A percentile compares a stretch with the other conserved stretches of the same genome.
These are phyloP conservation scores for Sebastes steindachneri DNA, from an alignment of 2,797 vertebrate species.

Conservation along the genomic window DNA sequence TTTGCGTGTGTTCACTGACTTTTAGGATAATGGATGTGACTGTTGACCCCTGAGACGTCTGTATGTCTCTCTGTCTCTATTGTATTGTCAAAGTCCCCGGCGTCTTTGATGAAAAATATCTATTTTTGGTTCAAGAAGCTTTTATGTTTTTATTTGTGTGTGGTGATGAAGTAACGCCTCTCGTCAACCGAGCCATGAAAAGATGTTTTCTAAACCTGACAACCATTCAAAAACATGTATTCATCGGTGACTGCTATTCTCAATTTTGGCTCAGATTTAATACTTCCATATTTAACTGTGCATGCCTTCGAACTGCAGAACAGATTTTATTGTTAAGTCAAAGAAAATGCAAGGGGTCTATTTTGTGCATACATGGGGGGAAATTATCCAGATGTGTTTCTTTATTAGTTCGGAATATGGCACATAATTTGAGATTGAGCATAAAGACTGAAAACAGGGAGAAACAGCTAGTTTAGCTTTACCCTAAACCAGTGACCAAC, in stretches of 20 bases:
- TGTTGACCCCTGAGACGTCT: conserved; percentile 46
- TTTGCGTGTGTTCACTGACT: conserved; percentile 45
- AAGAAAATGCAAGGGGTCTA: not conserved
- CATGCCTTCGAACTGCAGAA: not conserved
- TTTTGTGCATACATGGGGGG: not conserved
- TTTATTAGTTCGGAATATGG: not conserved
- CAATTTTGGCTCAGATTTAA: not conserved
- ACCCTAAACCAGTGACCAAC: not conserved
- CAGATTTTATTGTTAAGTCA: not conserved
- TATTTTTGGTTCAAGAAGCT: conserved; percentile 12
- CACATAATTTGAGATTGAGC: not conserved
- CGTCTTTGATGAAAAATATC: not conserved
- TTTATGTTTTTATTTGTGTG: conserved; percentile 29
- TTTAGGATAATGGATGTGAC: conserved; percentile 52
- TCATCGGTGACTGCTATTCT: conserved; percentile 2
- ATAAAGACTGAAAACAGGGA: not conserved
- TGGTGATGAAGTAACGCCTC: not conserved
- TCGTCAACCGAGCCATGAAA: conserved; percentile 15
- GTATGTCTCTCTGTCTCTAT: conserved; percentile 19
- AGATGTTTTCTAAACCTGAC: conserved; percentile 37
- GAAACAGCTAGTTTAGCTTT: not conserved
- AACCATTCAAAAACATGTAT: conserved; percentile 36
- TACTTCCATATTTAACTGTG: conserved; percentile 19
- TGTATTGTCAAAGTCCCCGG: not conserved
- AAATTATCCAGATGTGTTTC: not conserved